Conservation (phyloP, 1,140 invertebrate genomes). For the Pogonomyrmex californicus region DNA sequence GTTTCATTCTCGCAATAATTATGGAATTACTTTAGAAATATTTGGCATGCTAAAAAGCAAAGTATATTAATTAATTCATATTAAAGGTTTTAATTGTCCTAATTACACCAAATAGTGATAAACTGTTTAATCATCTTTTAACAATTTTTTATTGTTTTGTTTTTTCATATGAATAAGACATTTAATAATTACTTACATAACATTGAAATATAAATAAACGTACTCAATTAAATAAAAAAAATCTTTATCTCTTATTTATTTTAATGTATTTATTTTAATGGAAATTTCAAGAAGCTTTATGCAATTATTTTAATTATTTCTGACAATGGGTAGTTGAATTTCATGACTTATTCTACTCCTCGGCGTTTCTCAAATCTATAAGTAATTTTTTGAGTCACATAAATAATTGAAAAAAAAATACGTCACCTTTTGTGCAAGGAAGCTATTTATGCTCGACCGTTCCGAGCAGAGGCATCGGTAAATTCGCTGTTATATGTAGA, state of each 20-base stretch:
- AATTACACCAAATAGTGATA: neutral
- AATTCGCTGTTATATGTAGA: constrained; percentile 1
- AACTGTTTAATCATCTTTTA: neutral
- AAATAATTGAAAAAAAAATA: neutral
- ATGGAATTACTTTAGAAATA: neutral
- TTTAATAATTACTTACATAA: constrained; percentile 9
- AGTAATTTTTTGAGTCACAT: neutral
- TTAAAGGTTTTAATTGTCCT: neutral
- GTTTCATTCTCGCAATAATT: neutral
- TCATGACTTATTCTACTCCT: neutral
- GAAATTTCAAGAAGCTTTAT: neutral
- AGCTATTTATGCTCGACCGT: neutral
- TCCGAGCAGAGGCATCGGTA: constrained; percentile 3
- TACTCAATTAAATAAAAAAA: constrained; percentile 11
- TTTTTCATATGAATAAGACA: neutral
- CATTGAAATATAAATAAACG: constrained; percentile 12
- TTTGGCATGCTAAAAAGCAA: neutral
- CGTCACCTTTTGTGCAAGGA: neutral
- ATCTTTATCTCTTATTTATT: neutral
- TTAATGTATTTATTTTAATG: neutral
- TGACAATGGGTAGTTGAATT: neutral
- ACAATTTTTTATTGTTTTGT: neutral
- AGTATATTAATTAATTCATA: too few species aligned
- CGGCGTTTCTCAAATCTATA: neutral
- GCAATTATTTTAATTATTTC: constrained; percentile 4